phyloP scores from a whole-genome alignment of 2,113 vertebrate genomes.

The Lutjanus erythropterus region DNA sequence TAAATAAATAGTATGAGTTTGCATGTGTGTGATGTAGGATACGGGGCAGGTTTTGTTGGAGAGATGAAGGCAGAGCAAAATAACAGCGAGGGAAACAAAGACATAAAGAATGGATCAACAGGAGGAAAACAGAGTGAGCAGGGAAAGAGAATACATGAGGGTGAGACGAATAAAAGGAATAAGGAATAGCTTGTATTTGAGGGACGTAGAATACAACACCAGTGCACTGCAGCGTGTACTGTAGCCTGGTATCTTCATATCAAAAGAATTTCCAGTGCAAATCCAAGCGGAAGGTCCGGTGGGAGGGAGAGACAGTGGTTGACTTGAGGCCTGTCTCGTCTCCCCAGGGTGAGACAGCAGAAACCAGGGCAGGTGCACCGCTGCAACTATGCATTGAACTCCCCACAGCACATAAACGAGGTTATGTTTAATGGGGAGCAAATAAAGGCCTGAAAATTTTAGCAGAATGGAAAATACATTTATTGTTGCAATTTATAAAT shows the following conservation, averaged over 20 bases:
- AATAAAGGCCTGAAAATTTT: conserved; percentile 3
- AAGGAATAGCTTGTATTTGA: conserved; percentile 5
- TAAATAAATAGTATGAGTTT: conserved; percentile 10
- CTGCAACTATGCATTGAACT: not conserved
- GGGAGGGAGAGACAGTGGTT: conserved; percentile 2
- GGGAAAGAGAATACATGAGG: conserved; percentile 17
- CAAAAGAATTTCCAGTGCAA: conserved; percentile 12
- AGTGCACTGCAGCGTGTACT: not conserved
- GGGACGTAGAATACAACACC: not conserved
- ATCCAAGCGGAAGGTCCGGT: conserved; percentile 12
- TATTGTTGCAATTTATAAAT: not conserved
- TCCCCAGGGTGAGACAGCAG: conserved; percentile 37
- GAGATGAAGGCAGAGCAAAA: conserved; percentile 15
- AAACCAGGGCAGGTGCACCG: conserved; percentile 65
- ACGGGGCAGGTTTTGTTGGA: conserved; percentile 10
- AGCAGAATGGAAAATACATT: not conserved
- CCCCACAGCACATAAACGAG: not conserved
- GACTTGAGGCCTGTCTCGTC: not conserved
- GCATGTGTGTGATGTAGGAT: not conserved
- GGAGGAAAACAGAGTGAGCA: conserved; percentile 1
- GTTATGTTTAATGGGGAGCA: conserved; percentile 18
- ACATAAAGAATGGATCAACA: conserved; percentile 28
- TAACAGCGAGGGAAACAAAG: conserved; percentile 10
- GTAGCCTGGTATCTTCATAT: conserved; percentile 14
- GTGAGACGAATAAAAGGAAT: conserved; percentile 12